phyloP scores from a whole-genome alignment of 2,113 vertebrate species.

The Corythaeola cristata region DNA sequence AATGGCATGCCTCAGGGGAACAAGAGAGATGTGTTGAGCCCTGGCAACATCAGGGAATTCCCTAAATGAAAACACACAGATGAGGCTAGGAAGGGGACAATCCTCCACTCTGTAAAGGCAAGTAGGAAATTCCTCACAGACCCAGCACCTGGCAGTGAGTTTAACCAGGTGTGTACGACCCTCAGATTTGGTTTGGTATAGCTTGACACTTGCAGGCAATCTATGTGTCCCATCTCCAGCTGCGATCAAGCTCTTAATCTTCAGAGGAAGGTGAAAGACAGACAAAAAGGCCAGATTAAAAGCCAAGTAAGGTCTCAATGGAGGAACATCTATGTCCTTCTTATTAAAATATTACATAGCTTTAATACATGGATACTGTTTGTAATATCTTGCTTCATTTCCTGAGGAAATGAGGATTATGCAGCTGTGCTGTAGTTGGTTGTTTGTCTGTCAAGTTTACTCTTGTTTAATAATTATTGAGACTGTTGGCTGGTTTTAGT shows the following conservation, averaged over 20 bases:
- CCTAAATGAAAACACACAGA: background rate
- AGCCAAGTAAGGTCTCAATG: conserved; percentile 4
- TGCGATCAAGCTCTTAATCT: conserved; percentile 19
- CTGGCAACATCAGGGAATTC: background rate
- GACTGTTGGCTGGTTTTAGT: background rate
- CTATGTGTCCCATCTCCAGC: background rate
- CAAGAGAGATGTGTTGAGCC: background rate
- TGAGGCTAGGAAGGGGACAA: background rate
- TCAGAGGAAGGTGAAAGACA: conserved; percentile 22
- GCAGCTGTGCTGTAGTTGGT: conserved; percentile 53
- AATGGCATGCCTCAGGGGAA: background rate
- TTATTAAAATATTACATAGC: conserved; percentile 34
- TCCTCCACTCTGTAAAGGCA: background rate
- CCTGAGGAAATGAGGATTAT: conserved; percentile 58
- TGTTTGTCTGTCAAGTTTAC: conserved; percentile 28
- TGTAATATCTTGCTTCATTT: conserved; percentile 54
- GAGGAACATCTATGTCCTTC: background rate
- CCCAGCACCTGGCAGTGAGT: background rate
- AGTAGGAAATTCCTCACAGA: background rate
- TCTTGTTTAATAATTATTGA: background rate
- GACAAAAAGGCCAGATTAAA: background rate
- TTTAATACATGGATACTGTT: conserved; percentile 15
- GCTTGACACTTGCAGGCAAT: background rate
- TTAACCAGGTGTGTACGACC: background rate
- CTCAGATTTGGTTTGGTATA: background rate